A percentile compares a stretch with the other conserved stretches of the same genome.
These are phyloP conservation scores for Dermatophagoides farinae DNA, from an alignment of 1,140 invertebrate species.

Conservation along the genomic window DNA sequence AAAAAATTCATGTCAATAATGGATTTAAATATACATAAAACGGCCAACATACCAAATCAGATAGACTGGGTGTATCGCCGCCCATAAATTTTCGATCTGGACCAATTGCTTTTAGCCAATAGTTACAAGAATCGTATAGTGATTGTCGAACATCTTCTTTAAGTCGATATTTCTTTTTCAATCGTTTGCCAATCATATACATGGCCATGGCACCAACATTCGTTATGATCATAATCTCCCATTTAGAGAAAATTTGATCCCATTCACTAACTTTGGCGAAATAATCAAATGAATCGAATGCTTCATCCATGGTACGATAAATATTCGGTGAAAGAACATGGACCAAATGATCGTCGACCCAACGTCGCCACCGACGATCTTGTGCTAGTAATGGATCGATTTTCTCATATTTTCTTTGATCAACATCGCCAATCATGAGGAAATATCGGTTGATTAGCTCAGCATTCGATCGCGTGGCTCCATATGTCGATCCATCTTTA, in stretches of 20 bases:
- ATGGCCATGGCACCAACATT: constrained; percentile 81
- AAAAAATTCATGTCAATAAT: constrained; percentile 11
- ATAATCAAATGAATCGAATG: constrained; percentile 71
- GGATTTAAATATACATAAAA: constrained; percentile 11
- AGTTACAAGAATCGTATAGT: constrained; percentile 65
- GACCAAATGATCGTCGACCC: constrained; percentile 61
- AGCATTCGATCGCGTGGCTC: constrained; percentile 25
- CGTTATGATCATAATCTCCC: constrained; percentile 68
- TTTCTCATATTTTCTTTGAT: constrained; percentile 11
- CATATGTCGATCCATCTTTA: background rate
- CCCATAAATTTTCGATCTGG: constrained; percentile 48
- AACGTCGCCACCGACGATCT: constrained; percentile 81
- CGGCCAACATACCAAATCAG: constrained; percentile 44
- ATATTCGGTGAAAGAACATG: constrained; percentile 91
- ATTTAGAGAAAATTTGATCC: constrained; percentile 55
- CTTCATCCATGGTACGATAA: constrained; percentile 62
- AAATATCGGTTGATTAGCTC: constrained; percentile 89
- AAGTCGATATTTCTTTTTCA: constrained; percentile 68
- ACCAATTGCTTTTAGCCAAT: constrained; percentile 52
- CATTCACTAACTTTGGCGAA: constrained; percentile 78
- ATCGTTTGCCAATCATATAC: constrained; percentile 69
- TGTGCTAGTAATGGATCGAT: constrained; percentile 25
- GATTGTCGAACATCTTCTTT: constrained; percentile 70
- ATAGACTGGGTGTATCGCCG: constrained; percentile 64
- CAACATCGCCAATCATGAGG: constrained; percentile 52